Base-by-base conservation (phyloP, 2,888 invertebrate genomes). In the Drosophila kambysellisi region DNA sequence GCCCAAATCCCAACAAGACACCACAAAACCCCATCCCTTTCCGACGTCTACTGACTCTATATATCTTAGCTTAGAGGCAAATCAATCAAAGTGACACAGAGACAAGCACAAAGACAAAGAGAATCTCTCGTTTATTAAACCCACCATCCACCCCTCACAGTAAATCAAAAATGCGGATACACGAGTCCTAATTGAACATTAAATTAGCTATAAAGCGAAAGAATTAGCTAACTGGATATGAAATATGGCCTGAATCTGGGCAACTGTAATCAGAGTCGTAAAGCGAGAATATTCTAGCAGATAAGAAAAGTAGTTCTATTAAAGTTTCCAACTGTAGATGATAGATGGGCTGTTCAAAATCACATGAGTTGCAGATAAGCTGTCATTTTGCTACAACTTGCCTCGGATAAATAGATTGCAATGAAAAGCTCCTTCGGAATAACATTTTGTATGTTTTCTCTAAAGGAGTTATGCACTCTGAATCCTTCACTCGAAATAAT, bases 101-200 rank as follows among this genome's bases (percentile, higher is more conserved):
- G 46, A 64, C 57, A 63, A 52, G 20, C 35, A 37, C 12, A 58
- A 53, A 51, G 35, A 62, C 69, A 66, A 69, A 53, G 32, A 39
- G 12, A 17, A 39, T 17, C 53, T 29, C 32, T 39, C 20, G 30
- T 32, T 17, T 20, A 46, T 25, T 46, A 12, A 46, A 8, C 46
- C 4, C 17, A 32, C 50, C 33, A 35, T 17, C 12, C 46, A 46
- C 15, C 17, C n/a, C 8, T 25, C 20, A 29, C 20, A 58, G 35
- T 68, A 71, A 72, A 72, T 75, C 71, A 63, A 76, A 74, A 75
- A 64, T 66, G 65, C 68, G 41, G 48, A 51, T 46, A 46, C 71
- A 66, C 66, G 74, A 71, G 59, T 81, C 71, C 52, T 83, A 83
- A 83, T 83, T 88, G 69, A 70, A 75, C 73, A 70, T 83, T 88